Conservation (phyloP, 2,888 invertebrate species). For the Thelaira solivaga region DNA sequence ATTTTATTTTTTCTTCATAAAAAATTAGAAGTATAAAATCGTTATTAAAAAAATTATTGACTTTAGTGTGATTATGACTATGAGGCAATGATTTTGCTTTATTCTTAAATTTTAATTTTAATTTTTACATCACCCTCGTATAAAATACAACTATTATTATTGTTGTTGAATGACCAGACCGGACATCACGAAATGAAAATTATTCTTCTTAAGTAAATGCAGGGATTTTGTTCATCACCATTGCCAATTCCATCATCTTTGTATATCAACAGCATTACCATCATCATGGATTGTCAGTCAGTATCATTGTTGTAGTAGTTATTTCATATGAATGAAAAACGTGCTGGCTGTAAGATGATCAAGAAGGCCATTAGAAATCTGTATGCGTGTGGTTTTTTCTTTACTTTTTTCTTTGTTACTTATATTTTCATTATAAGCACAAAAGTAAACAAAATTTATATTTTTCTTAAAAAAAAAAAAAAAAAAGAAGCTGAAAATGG, state of each 20-base stretch:
- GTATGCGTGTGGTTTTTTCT: slow-evolving; percentile 55
- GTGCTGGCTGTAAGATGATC: slow-evolving; percentile 27
- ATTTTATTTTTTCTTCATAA: no score
- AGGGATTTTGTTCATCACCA: slow-evolving; percentile 52
- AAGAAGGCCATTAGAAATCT: slow-evolving; percentile 59
- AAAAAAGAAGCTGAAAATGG: slow-evolving; percentile 32
- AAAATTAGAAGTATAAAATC: no score
- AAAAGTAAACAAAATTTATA: slow-evolving; percentile 63
- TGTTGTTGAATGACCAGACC: slow-evolving; percentile 60
- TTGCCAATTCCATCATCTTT: slow-evolving; percentile 8
- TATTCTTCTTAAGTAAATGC: slow-evolving; percentile 63
- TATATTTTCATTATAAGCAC: slow-evolving; percentile 66
- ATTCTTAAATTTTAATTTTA: neutral
- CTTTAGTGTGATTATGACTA: no score
- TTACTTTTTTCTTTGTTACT: slow-evolving; percentile 40
- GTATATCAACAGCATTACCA: neutral
- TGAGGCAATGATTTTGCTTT: no score
- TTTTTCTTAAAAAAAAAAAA: slow-evolving; percentile 8
- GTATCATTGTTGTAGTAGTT: slow-evolving; percentile 25
- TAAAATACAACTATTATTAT: neutral
- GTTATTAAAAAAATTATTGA: no score
- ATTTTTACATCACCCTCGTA: slow-evolving; percentile 8
- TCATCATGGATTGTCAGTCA: slow-evolving; percentile 14
- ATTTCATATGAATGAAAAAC: slow-evolving; percentile 27
- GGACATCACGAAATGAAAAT: slow-evolving; percentile 73